Evolutionary conservation across 2,113 vertebrate species (phyloP).

Genomic region (Danio rerio): GRCz12tu NC_133184.1:23733001-23733500

Average conservation of each 20-base stretch:
- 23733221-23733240: conserved; percentile 42
- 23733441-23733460: conserved; percentile 75
- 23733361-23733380: conserved; percentile 70
- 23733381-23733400: conserved; percentile 65
- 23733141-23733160: no score
- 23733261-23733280: conserved; percentile 65
- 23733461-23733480: conserved; percentile 73
- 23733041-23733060: no score
- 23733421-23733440: conserved; percentile 76
- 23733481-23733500: not conserved
- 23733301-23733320: conserved; percentile 63
- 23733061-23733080: no score
- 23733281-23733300: conserved; percentile 61
- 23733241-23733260: conserved; percentile 34
- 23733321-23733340: conserved; percentile 70
- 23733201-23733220: conserved; percentile 17
- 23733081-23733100: no score
- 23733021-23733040: no score
- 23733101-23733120: no score
- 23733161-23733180: no score
- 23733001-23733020: no score
- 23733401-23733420: conserved; percentile 73
- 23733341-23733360: conserved; percentile 69
- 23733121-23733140: no score
- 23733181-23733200: not conserved